Evolutionary conservation across 2,888 invertebrate species (phyloP).

Genomic region (Pseudococcus viburni): DNA sequence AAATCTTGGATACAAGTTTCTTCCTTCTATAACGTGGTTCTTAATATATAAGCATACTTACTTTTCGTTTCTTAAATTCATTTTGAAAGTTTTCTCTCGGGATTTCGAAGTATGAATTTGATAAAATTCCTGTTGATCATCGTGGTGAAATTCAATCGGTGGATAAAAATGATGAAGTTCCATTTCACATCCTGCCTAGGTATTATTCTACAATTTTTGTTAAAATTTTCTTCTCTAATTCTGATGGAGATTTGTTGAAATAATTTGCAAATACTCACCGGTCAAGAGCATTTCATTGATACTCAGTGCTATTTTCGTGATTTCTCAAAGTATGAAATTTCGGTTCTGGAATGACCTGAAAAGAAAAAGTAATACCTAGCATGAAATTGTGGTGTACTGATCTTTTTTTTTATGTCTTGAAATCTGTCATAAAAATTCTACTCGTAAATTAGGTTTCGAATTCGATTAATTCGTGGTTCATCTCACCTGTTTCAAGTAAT

Average conservation of each 20-base stretch:
- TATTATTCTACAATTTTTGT: too few relatives aligned
- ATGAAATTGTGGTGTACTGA: too few relatives aligned
- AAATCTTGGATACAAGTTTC: slow-evolving; percentile 15
- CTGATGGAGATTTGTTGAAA: too few relatives aligned
- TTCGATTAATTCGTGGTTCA: too few relatives aligned
- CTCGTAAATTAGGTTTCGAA: too few relatives aligned
- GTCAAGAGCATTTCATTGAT: slow-evolving; percentile 72
- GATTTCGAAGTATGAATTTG: too few relatives aligned
- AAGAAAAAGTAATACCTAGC: background rate
- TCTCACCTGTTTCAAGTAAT: slow-evolving; percentile 71
- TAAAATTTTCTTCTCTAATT: too few relatives aligned
- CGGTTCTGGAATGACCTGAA: slow-evolving; percentile 72
- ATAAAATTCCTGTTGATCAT: slow-evolving; percentile 70
- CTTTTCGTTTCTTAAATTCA: background rate
- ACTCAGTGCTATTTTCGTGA: slow-evolving; percentile 73
- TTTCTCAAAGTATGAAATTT: slow-evolving; percentile 76
- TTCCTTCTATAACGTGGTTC: slow-evolving; percentile 5
- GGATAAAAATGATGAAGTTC: too few relatives aligned
- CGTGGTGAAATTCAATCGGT: slow-evolving; percentile 71
- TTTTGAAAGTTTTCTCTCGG: background rate
- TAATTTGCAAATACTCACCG: slow-evolving; percentile 69
- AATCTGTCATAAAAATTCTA: too few relatives aligned
- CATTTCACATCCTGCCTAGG: too few relatives aligned
- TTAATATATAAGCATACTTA: background rate
- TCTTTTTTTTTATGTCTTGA: too few relatives aligned